Percentiles rank a stretch among this genome's conserved stretches.
phyloP scores from a whole-genome alignment of 2,113 vertebrate genomes.

The Pangasianodon gigas region DNA sequence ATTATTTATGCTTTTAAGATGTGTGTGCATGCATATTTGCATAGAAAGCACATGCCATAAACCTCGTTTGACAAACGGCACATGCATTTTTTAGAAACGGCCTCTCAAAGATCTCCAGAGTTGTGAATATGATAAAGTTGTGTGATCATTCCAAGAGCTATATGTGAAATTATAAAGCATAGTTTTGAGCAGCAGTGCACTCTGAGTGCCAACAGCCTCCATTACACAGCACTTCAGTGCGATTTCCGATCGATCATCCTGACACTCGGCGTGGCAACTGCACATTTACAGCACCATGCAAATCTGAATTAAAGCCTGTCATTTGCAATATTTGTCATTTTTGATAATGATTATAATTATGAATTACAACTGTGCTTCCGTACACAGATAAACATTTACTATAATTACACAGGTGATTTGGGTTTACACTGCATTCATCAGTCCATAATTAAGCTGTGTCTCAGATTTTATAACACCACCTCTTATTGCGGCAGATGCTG shows the following conservation, averaged over 20 bases:
- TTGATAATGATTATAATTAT: slow-evolving; percentile 13
- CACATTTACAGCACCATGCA: not conserved
- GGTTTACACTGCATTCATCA: not conserved
- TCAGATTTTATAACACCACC: not conserved
- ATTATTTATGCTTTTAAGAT: not conserved
- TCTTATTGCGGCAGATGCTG: not conserved
- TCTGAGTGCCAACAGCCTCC: not conserved
- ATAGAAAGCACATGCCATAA: not conserved
- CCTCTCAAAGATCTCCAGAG: not conserved
- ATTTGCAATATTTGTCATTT: not conserved
- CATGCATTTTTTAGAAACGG: not conserved
- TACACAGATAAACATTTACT: slow-evolving; percentile 6
- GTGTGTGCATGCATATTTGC: not conserved
- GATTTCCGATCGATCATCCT: not conserved
- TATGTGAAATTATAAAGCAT: not conserved
- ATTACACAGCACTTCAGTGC: slow-evolving; percentile 2
- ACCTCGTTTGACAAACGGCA: not conserved
- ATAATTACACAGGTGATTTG: slow-evolving; percentile 19
- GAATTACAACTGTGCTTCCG: not conserved
- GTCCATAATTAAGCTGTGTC: not conserved
- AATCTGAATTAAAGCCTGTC: not conserved
- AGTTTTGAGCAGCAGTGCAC: not conserved
- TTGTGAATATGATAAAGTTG: not conserved
- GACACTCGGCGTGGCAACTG: not conserved
- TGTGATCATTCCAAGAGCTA: not conserved